Conservation (phyloP, 2,888 invertebrate species). For the Dynastes maya region DNA sequence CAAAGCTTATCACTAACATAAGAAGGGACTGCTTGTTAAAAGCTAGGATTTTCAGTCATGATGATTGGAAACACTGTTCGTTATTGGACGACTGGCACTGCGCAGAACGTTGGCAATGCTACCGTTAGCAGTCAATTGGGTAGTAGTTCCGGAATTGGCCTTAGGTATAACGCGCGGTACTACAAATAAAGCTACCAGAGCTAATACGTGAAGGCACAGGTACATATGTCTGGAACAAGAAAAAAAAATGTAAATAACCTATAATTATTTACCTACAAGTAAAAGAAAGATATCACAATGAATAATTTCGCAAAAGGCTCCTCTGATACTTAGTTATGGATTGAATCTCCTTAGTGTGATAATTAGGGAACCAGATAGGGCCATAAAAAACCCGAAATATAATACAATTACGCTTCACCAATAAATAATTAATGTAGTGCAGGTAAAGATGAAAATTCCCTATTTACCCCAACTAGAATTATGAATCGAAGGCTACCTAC, state of each 20-base stretch:
- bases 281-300: no score
- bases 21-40: not conserved
- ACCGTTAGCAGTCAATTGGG: constrained; percentile 59
- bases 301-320: no score
- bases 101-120: constrained; percentile 65
- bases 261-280: no score
- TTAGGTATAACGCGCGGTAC: constrained; percentile 66
- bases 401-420: no score
- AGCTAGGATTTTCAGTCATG: constrained; percentile 63
- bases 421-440: no score
- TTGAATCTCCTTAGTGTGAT: no score
- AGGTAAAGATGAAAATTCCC: no score
- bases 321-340: no score
- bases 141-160: constrained; percentile 57
- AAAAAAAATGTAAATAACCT: not conserved
- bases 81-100: constrained; percentile 65
- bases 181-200: constrained; percentile 63
- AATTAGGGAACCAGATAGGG: no score
- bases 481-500: no score
- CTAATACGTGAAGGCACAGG: constrained; percentile 70
- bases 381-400: no score
- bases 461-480: no score
- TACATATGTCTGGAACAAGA: constrained; percentile 66
- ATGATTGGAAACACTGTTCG: constrained; percentile 64
- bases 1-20: constrained; percentile 43